phyloP scores from a whole-genome alignment of 2,888 invertebrate species.

The Amaurobius ferox region DNA sequence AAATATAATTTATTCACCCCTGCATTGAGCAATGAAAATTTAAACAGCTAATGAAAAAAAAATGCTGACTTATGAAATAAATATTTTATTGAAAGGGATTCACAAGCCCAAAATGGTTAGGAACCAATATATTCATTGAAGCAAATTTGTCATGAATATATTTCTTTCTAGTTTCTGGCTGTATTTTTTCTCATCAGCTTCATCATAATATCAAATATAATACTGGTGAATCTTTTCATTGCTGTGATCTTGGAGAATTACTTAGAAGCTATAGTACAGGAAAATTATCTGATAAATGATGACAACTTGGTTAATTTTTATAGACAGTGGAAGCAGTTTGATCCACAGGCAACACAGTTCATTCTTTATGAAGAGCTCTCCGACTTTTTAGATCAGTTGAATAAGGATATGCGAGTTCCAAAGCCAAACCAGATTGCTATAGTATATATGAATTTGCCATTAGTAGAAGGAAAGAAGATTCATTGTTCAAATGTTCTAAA shows the following conservation, averaged over 20 bases:
- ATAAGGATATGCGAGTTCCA: slow-evolving; percentile 23
- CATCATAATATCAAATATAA: slow-evolving; percentile 37
- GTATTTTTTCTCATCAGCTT: slow-evolving; percentile 34
- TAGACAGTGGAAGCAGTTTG: slow-evolving; percentile 39
- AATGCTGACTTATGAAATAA: too few species aligned
- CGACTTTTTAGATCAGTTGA: slow-evolving; percentile 35
- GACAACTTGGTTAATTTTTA: slow-evolving; percentile 43
- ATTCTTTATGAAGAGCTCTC: slow-evolving; percentile 36
- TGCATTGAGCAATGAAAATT: too few species aligned
- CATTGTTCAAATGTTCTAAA: slow-evolving; percentile 56
- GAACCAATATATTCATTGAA: too few species aligned
- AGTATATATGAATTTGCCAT: slow-evolving; percentile 45
- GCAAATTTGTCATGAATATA: too few species aligned
- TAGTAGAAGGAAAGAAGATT: slow-evolving; percentile 40
- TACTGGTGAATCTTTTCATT: slow-evolving; percentile 52
- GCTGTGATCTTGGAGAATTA: slow-evolving; percentile 60
- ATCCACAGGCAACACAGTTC: slow-evolving; percentile 53
- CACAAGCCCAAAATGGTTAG: too few species aligned
- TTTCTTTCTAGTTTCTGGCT: slow-evolving; percentile 11
- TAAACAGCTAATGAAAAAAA: too few species aligned
- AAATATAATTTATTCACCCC: too few species aligned
- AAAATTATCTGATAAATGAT: slow-evolving; percentile 46
- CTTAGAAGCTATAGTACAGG: slow-evolving; percentile 41
- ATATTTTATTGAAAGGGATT: too few species aligned
- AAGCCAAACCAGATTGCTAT: slow-evolving; percentile 46